These are phyloP conservation scores for Alca torda DNA, from an alignment of 2,797 vertebrate genomes.

Conservation along the genomic window DNA sequence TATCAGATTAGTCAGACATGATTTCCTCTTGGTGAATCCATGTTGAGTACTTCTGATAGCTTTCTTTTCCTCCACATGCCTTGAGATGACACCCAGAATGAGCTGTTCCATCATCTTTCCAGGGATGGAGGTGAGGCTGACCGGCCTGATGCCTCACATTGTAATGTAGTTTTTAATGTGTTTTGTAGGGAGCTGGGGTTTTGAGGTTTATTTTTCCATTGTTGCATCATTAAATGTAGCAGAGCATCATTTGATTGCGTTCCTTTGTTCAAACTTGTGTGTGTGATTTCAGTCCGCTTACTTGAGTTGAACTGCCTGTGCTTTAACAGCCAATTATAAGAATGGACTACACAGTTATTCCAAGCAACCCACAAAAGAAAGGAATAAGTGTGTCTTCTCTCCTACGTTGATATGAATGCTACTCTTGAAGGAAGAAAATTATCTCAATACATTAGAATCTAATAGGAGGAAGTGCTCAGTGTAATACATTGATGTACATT, in stretches of 20 bases:
- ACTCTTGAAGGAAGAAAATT: background rate
- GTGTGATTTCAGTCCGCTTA: background rate
- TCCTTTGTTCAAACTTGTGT: background rate
- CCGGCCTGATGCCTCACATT: slow-evolving; percentile 39
- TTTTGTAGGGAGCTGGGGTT: background rate
- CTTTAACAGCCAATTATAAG: background rate
- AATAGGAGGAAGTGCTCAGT: background rate
- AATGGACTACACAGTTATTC: background rate
- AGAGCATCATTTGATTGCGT: background rate
- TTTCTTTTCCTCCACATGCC: too few species aligned
- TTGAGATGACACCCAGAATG: too few species aligned
- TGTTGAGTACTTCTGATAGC: too few species aligned
- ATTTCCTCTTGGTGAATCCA: too few species aligned
- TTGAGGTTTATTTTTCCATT: background rate
- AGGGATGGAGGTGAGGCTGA: too few species aligned
- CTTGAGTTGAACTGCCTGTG: background rate
- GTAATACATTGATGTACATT: background rate
- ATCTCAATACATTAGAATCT: background rate
- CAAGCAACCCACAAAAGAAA: background rate
- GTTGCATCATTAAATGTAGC: background rate
- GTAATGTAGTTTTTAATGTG: background rate
- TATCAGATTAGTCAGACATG: too few species aligned
- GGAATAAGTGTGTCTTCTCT: background rate
- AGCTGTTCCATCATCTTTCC: too few species aligned
- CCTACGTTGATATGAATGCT: background rate